phyloP scores from a whole-genome alignment of 2,888 invertebrate genomes.

The Aromia moschata region DNA sequence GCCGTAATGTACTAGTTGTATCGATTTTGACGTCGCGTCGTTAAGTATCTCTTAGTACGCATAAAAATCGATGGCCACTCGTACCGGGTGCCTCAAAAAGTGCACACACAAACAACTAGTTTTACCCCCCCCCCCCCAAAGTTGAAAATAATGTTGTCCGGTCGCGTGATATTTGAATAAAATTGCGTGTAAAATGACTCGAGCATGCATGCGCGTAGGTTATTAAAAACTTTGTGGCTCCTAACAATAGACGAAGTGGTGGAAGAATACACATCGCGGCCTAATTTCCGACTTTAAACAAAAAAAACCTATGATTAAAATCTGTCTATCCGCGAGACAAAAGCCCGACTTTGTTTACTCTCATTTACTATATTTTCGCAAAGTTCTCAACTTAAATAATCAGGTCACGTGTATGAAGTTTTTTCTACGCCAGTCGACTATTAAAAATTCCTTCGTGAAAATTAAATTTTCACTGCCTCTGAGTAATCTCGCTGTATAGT shows the following conservation, averaged over 20 bases:
- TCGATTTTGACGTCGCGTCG: not conserved
- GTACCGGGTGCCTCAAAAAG: no score
- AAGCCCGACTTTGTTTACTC: not conserved
- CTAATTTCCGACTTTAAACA: not conserved
- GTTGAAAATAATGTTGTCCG: no score
- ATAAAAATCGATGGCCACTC: not conserved
- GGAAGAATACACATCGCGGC: not conserved
- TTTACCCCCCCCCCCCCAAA: no score
- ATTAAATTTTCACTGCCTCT: no score
- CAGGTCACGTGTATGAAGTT: not conserved
- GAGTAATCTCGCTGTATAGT: no score
- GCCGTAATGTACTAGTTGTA: conserved; percentile 3
- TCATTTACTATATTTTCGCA: not conserved
- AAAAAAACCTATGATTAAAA: not conserved
- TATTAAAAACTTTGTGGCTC: no score
- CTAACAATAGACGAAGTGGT: not conserved
- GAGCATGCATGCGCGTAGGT: no score
- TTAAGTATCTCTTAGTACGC: not conserved
- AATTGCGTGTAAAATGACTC: no score
- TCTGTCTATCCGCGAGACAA: not conserved
- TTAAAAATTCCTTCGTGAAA: not conserved
- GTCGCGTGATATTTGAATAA: no score
- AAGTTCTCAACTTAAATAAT: not conserved
- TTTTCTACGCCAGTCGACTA: not conserved
- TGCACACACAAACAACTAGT: no score